These are phyloP conservation scores for Platycheirus rosarum DNA, from an alignment of 2,888 invertebrate species.

Conservation along the genomic window DNA sequence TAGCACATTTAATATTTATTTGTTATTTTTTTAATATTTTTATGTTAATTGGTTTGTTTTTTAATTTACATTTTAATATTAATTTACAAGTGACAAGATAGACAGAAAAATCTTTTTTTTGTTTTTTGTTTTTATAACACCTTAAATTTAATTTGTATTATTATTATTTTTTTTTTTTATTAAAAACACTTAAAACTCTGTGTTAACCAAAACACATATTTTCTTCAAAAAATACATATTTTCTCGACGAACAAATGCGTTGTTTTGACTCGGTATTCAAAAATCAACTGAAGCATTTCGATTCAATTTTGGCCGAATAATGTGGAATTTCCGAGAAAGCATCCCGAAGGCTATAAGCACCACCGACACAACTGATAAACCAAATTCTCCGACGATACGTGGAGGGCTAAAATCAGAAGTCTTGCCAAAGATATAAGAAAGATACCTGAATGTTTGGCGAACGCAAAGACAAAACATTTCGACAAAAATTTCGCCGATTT, in stretches of 20 bases:
- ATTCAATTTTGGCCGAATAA: conserved; percentile 33
- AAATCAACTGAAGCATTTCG: conserved; percentile 59
- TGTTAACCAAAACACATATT: background rate
- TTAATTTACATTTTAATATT: background rate
- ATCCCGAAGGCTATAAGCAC: conserved; percentile 39
- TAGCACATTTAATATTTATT: background rate
- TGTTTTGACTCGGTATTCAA: conserved; percentile 50
- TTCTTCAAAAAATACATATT: background rate
- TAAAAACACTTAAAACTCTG: background rate
- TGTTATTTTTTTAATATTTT: background rate
- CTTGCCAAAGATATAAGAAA: conserved; percentile 26
- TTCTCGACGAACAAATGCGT: conserved; percentile 31
- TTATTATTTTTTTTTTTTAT: background rate
- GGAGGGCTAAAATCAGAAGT: conserved; percentile 11
- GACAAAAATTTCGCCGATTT: conserved; percentile 50
- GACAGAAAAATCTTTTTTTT: background rate
- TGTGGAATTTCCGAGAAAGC: conserved; percentile 35
- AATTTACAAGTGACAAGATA: too few relatives aligned
- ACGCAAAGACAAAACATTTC: background rate
- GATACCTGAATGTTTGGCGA: conserved; percentile 5
- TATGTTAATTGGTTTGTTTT: background rate
- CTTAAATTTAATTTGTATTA: background rate
- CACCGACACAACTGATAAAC: conserved; percentile 49
- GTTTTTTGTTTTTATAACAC: background rate
- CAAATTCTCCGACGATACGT: conserved; percentile 7